phyloP scores from a whole-genome alignment of 1,140 invertebrate genomes.

The Lasioglossum albipes region DNA sequence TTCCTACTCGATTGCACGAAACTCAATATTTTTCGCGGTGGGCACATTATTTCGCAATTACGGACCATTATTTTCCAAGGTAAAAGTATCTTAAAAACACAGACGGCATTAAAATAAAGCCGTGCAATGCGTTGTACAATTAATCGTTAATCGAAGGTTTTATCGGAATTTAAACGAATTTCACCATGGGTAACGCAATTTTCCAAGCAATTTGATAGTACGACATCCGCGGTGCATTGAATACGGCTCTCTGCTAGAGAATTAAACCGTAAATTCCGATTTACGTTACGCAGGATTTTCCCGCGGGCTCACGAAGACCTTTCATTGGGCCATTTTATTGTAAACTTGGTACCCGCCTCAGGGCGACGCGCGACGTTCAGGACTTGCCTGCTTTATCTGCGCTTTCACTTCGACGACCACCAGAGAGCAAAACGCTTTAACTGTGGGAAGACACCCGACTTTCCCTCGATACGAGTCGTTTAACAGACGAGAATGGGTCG shows the following conservation, averaged over 20 bases:
- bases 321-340: constrained; percentile 13
- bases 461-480: constrained; percentile 57
- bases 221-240: background rate
- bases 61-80: too few species aligned
- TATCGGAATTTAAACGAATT: background rate
- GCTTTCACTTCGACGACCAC: constrained; percentile 50
- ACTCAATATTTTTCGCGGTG: too few species aligned
- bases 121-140: background rate
- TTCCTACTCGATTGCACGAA: too few species aligned
- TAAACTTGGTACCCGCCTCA: constrained; percentile 11
- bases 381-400: constrained; percentile 52
- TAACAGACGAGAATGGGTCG: constrained; percentile 33
- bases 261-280: constrained; percentile 18
- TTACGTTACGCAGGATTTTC: constrained; percentile 23
- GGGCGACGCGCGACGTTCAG: constrained; percentile 16
- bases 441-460: constrained; percentile 53
- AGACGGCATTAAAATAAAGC: too few species aligned
- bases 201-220: background rate
- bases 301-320: background rate
- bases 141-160: background rate
- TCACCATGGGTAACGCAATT: background rate
- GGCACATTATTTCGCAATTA: too few species aligned
- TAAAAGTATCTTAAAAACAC: too few species aligned
- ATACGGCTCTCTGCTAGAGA: background rate
- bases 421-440: constrained; percentile 23